These are phyloP conservation scores for Bursaphelenchus okinawaensis DNA, from an alignment of 2,888 invertebrate species.

Conservation along the genomic window DNA sequence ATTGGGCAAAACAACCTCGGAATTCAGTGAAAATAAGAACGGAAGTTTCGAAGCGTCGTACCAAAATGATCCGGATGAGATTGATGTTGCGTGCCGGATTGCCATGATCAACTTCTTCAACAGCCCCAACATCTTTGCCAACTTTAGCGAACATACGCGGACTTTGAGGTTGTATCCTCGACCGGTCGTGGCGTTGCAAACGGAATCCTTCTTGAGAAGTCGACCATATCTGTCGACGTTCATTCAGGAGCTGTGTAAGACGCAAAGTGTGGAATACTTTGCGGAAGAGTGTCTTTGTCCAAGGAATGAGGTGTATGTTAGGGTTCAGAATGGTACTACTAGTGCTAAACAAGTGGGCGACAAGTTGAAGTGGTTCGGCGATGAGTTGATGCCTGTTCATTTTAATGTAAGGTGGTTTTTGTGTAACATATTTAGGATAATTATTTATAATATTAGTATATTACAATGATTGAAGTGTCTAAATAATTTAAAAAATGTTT, in stretches of 20 bases:
- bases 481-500: too few relatives aligned
- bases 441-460: too few relatives aligned
- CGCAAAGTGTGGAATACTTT: slow-evolving; percentile 88
- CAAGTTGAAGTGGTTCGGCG: slow-evolving; percentile 93
- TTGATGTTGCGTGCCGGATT: slow-evolving; percentile 92
- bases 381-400: slow-evolving; percentile 77
- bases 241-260: slow-evolving; percentile 75
- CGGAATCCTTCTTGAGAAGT: slow-evolving; percentile 75
- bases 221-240: slow-evolving; percentile 82
- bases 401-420: slow-evolving; percentile 71
- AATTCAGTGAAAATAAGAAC: slow-evolving; percentile 15
- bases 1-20: slow-evolving; percentile 65
- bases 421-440: too few relatives aligned
- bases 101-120: slow-evolving; percentile 98
- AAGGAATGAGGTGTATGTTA: slow-evolving; percentile 89
- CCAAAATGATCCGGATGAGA: slow-evolving; percentile 79
- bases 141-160: slow-evolving; percentile 94
- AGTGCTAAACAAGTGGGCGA: slow-evolving; percentile 93
- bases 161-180: slow-evolving; percentile 90
- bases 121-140: slow-evolving; percentile 89
- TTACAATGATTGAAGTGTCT: too few relatives aligned
- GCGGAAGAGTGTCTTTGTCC: slow-evolving; percentile 98
- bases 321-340: slow-evolving; percentile 89
- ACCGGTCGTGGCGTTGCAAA: slow-evolving; percentile 97
- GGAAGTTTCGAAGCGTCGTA: slow-evolving; percentile 46